Percentiles rank a stretch among this genome's conserved stretches.
phyloP scores from a whole-genome alignment of 2,113 vertebrate species.

The Neotragus pygmaeus region DNA sequence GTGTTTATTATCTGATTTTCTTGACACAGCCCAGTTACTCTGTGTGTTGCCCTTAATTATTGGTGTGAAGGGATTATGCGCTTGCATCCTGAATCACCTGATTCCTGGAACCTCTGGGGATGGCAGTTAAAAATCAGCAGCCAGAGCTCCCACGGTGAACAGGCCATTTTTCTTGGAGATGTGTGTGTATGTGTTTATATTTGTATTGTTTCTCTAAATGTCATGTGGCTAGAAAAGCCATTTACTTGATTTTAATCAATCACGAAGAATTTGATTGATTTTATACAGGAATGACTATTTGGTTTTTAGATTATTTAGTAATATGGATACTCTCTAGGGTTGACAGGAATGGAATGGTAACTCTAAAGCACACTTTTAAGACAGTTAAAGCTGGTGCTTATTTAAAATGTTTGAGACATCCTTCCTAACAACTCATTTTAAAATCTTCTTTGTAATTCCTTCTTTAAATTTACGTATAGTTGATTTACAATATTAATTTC shows the following conservation, averaged over 20 bases:
- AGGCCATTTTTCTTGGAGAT: conserved; percentile 40
- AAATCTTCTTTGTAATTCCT: conserved; percentile 46
- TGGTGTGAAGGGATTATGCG: conserved; percentile 83
- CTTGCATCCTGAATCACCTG: conserved; percentile 76
- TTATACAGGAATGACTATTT: conserved; percentile 63
- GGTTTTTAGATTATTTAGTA: conserved; percentile 57
- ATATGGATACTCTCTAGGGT: neutral
- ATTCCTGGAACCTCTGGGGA: conserved; percentile 72
- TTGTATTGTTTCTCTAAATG: conserved; percentile 58
- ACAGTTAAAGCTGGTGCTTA: neutral
- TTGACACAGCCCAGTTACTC: conserved; percentile 80
- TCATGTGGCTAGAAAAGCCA: conserved; percentile 53
- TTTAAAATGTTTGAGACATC: conserved; percentile 52
- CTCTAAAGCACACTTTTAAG: conserved; percentile 9
- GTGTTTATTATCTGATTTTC: conserved; percentile 88
- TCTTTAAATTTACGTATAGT: neutral
- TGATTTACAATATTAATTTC: neutral
- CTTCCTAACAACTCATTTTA: conserved; percentile 27
- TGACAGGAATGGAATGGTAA: neutral
- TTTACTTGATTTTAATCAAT: conserved; percentile 71
- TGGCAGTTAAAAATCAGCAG: conserved; percentile 70
- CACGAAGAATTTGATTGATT: conserved; percentile 66
- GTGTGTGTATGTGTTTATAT: conserved; percentile 38
- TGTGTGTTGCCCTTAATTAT: conserved; percentile 83
- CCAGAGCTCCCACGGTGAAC: conserved; percentile 54